Percentiles rank a stretch among this genome's conserved stretches.
These are phyloP conservation scores for Entomobrya proxima DNA, from an alignment of 2,888 invertebrate genomes.

Conservation along the genomic window DNA sequence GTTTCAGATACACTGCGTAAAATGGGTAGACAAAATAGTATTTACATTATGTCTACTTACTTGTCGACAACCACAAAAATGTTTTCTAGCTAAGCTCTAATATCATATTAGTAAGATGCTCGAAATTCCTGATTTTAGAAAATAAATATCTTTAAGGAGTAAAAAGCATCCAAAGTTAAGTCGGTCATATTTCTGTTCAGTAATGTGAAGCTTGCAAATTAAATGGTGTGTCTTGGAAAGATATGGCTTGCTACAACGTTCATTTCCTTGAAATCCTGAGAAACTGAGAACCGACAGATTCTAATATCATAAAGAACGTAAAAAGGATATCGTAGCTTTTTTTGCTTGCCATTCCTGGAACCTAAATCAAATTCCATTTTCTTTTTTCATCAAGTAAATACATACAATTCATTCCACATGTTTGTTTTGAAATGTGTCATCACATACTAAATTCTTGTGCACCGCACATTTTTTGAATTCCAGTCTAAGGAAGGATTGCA, in stretches of 20 bases:
- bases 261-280: background rate
- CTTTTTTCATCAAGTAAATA: slow-evolving; percentile 28
- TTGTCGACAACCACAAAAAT: slow-evolving; percentile 36
- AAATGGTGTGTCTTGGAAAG: slow-evolving; percentile 6
- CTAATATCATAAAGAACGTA: background rate
- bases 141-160: slow-evolving; percentile 2
- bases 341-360: slow-evolving; percentile 28
- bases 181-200: background rate
- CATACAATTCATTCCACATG: slow-evolving; percentile 32
- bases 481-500: background rate
- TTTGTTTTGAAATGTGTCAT: slow-evolving; percentile 53
- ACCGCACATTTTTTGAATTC: background rate
- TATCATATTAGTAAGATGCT: slow-evolving; percentile 21
- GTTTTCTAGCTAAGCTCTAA: background rate
- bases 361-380: slow-evolving; percentile 1
- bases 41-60: background rate
- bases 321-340: background rate
- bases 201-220: background rate
- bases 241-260: background rate
- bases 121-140: slow-evolving; percentile 15
- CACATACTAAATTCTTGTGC: slow-evolving; percentile 17
- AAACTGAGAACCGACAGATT: background rate
- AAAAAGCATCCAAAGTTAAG: background rate
- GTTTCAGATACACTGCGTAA: slow-evolving; percentile 31
- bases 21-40: background rate